Evolutionary conservation across 2,113 vertebrate genomes (phyloP).

Genomic region (Hypanus sabinus): DNA sequence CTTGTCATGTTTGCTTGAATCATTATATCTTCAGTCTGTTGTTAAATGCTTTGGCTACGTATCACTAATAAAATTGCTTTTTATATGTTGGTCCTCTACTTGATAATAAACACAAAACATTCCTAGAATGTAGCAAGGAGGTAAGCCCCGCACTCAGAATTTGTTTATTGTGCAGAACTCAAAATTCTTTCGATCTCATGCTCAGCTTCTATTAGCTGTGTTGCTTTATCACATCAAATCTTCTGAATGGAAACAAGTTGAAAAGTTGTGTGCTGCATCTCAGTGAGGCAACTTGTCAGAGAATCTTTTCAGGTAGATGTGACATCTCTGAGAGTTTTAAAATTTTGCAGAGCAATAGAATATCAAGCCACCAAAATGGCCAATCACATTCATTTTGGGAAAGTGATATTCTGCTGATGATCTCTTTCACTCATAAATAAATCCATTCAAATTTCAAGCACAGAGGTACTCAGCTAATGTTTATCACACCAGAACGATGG

Average conservation of each 20-base stretch:
- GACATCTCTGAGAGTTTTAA: too few species aligned
- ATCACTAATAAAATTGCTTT: conserved; percentile 4
- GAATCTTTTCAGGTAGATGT: neutral
- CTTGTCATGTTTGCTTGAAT: neutral
- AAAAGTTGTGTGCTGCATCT: neutral
- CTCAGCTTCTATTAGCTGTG: neutral
- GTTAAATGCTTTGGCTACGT: neutral
- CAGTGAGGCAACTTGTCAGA: too few species aligned
- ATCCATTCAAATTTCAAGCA: neutral
- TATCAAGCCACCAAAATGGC: too few species aligned
- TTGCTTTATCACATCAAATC: neutral
- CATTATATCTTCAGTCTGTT: neutral
- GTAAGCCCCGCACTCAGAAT: neutral
- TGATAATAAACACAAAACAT: conserved; percentile 1
- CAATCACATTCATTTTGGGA: too few species aligned
- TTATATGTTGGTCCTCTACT: conserved; percentile 4
- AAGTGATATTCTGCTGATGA: neutral
- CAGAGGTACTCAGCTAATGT: neutral
- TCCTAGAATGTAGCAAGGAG: neutral
- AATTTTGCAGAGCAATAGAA: too few species aligned
- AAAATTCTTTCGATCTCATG: neutral
- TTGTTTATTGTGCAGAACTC: neutral
- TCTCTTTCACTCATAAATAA: neutral
- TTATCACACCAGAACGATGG: neutral
- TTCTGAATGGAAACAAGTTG: neutral